Evolutionary conservation across 2,797 vertebrate genomes (phyloP).

Genomic region (Xerus rutilus): DNA sequence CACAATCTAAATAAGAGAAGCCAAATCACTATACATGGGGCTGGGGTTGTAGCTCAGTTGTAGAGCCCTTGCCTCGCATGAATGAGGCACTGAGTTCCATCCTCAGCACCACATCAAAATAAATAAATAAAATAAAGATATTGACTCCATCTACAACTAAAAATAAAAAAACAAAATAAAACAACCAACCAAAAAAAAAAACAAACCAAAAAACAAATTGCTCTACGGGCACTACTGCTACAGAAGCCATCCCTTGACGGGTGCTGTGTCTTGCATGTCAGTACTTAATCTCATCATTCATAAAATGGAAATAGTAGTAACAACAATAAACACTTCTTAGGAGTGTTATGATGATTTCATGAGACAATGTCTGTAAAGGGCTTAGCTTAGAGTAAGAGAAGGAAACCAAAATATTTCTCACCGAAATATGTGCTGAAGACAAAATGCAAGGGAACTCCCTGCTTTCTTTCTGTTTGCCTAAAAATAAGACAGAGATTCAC

Average conservation of each 20-base stretch:
- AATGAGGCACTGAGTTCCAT: too few relatives aligned
- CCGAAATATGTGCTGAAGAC: background rate
- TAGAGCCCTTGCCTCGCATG: too few relatives aligned
- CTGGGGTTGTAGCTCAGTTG: too few relatives aligned
- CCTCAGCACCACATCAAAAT: too few relatives aligned
- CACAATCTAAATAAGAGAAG: background rate
- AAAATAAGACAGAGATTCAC: background rate
- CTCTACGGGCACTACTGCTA: fast-evolving
- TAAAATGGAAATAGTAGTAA: too few relatives aligned
- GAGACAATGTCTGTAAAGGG: background rate
- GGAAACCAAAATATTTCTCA: background rate
- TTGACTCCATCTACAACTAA: too few relatives aligned
- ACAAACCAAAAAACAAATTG: background rate
- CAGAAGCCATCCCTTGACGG: fast-evolving
- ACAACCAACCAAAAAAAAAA: too few relatives aligned
- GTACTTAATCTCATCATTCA: background rate
- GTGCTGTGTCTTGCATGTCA: background rate
- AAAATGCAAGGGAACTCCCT: background rate
- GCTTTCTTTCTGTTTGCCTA: background rate
- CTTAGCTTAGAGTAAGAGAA: background rate
- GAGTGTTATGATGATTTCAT: background rate
- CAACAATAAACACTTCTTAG: background rate
- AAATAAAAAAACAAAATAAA: too few relatives aligned
- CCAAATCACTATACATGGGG: too few relatives aligned
- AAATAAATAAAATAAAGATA: too few relatives aligned